Base-by-base conservation (phyloP, 2,888 invertebrate species). In the Parasteatoda lunata region DNA sequence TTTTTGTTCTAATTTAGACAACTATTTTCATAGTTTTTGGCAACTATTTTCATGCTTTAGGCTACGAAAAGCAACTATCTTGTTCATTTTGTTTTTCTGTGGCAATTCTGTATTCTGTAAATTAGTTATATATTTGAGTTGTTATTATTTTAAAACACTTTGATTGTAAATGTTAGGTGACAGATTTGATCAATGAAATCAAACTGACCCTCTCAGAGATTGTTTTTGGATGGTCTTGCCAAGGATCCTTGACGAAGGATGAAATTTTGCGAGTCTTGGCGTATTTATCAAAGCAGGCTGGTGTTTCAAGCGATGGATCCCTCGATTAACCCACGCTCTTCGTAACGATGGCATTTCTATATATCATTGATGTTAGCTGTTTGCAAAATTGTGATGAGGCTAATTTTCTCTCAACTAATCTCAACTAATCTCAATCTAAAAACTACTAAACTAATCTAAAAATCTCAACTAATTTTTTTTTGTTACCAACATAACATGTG, bases 341-440 rank as follows among this genome's bases (percentile, higher is more conserved):
- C 0, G 92, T 98, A 52, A 93, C 96, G 88, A 96, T 97, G 95
- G 95, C 97, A 0, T 92, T 97, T 68, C 92, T 98, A 3, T 96
- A 96, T 91, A 95, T 96, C 0, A 93, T 97, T 81, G 97, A 98
- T 92, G 93, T 97, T 9, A 96, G 96, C 89, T 94, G 96, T 47
- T 92, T 97, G 45, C 90, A 90, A 45, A 91, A 91, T 47, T 90
- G 90, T 73, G 92, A 92, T 79, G 92, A 92, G 84, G 89, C 89
- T n/a, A n/a, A n/a, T n/a, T n/a, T n/a, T n/a, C n/a, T n/a, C n/a
- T n/a, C n/a, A n/a, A n/a, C n/a, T n/a, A n/a, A n/a, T n/a, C n/a
- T n/a, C n/a, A n/a, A n/a, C n/a, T n/a, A n/a, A n/a, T n/a, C n/a
- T n/a, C n/a, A n/a, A n/a, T n/a, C n/a, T n/a, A n/a, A n/a, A n/a